Conservation (phyloP, 2,113 vertebrate species). For the Tricholaema leucomelas region DNA sequence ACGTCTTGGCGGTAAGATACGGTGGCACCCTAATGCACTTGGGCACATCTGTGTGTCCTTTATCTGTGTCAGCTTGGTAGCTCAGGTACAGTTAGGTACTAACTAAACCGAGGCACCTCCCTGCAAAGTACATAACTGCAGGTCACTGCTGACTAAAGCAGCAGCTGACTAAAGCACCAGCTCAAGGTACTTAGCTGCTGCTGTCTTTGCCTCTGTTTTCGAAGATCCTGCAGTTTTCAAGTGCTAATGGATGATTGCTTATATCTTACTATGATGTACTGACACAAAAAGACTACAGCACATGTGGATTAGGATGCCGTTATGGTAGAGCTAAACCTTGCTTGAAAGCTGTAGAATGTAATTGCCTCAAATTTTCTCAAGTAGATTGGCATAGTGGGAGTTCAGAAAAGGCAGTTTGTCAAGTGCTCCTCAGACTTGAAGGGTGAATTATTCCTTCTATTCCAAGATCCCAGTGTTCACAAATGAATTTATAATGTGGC, state of each 20-base stretch:
- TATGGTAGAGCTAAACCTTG: neutral
- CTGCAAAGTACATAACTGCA: neutral
- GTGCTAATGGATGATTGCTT: neutral
- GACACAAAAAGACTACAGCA: rapidly evolving
- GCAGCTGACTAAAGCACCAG: neutral
- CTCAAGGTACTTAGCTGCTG: too few species aligned
- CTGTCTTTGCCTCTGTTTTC: neutral
- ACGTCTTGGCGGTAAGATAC: rapidly evolving
- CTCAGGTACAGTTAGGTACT: neutral
- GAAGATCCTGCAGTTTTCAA: neutral
- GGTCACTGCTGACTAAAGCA: neutral
- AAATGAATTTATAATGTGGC: neutral
- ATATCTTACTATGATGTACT: neutral
- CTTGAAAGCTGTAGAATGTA: neutral
- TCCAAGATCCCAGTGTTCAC: neutral
- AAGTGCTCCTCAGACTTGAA: neutral
- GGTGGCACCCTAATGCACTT: rapidly evolving
- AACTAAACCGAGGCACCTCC: neutral
- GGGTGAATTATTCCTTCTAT: neutral
- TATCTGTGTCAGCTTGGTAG: neutral
- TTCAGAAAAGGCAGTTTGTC: neutral
- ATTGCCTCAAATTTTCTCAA: neutral
- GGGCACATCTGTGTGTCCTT: rapidly evolving
- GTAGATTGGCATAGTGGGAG: neutral
- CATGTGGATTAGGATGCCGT: neutral